Conservation (phyloP, 2,113 vertebrate genomes). For the Gnathonemus echidnorhynchus region DNA sequence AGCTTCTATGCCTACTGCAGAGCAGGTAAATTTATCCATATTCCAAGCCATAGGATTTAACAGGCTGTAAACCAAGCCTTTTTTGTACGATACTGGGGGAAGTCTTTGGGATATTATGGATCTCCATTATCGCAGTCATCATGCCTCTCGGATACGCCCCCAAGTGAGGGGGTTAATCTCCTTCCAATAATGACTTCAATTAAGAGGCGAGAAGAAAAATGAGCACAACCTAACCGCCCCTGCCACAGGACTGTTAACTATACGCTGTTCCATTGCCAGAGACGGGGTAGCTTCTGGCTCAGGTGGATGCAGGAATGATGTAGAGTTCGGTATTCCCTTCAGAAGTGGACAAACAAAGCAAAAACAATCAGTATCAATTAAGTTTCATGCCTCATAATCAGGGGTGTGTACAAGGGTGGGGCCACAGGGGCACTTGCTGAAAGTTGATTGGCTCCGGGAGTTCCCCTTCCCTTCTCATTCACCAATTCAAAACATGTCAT, state of each 20-base stretch:
- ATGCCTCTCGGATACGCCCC: neutral
- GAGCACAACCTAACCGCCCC: neutral
- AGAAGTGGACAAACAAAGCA: neutral
- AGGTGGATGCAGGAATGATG: neutral
- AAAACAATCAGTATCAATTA: neutral
- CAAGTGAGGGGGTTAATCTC: neutral
- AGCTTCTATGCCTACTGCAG: neutral
- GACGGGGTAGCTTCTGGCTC: neutral
- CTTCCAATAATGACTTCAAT: neutral
- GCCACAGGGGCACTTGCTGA: neutral
- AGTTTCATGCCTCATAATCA: neutral
- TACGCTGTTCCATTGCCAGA: neutral
- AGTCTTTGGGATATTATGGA: neutral
- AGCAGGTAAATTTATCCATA: neutral
- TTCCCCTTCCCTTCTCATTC: neutral
- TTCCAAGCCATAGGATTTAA: neutral
- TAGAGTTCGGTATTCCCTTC: neutral
- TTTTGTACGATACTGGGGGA: neutral
- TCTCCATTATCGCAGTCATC: neutral
- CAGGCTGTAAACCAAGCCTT: neutral
- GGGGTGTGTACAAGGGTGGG: neutral
- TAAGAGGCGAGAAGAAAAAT: neutral
- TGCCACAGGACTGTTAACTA: neutral
- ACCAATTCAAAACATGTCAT: neutral
- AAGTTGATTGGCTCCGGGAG: neutral